Evolutionary conservation across 2,797 vertebrate species (phyloP).

Genomic region (Rhabdophis nuchalis): DNA sequence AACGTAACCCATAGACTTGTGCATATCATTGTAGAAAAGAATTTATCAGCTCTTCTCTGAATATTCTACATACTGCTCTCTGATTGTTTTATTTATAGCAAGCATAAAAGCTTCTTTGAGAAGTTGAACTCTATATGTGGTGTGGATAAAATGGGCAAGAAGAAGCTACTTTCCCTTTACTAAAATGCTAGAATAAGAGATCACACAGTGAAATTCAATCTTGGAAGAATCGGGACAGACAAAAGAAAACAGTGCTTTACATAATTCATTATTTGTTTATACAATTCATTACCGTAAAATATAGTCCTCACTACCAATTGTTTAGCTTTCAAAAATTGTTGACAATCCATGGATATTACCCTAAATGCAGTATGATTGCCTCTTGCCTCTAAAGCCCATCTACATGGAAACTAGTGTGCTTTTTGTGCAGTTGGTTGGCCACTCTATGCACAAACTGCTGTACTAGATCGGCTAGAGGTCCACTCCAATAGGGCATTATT

Average conservation of each 20-base stretch:
- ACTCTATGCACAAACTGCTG: neutral
- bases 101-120: neutral
- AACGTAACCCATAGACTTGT: constrained; percentile 49
- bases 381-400: neutral
- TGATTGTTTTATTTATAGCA: neutral
- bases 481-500: neutral
- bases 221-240: neutral
- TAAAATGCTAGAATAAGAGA: neutral
- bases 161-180: neutral
- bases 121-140: neutral
- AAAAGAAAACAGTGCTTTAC: neutral
- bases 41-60: constrained; percentile 60
- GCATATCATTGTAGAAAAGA: constrained; percentile 38
- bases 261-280: neutral
- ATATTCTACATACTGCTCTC: constrained; percentile 24
- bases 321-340: neutral
- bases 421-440: neutral
- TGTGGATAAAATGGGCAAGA: neutral
- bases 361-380: neutral
- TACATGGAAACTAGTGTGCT: neutral
- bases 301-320: neutral
- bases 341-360: too few species aligned
- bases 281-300: neutral
- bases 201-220: neutral
- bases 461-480: neutral